phyloP scores from a whole-genome alignment of 2,113 vertebrate genomes.

The Microtus richardsoni region DNA sequence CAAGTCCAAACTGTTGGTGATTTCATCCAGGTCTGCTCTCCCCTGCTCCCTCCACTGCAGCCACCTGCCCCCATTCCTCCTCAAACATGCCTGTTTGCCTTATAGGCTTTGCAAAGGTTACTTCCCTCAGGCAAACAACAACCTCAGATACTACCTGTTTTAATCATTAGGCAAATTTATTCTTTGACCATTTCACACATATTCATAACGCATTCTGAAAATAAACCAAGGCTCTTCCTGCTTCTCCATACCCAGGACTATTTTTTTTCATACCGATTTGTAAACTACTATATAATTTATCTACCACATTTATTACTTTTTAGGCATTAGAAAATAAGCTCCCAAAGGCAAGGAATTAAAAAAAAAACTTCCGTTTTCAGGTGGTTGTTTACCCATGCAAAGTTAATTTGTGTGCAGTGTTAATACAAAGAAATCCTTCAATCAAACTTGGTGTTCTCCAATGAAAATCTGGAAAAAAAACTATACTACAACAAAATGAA shows the following conservation, averaged over 20 bases:
- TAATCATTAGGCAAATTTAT: not conserved
- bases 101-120: not conserved
- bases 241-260: not conserved
- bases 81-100: not conserved
- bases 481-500: not conserved
- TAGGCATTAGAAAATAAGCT: not conserved
- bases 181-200: not conserved
- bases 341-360: not conserved
- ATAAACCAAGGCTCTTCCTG: not conserved
- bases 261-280: not conserved
- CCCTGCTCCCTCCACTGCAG: not conserved
- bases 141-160: not conserved
- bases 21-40: not conserved
- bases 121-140: not conserved
- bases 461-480: not conserved
- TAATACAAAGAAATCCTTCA: not conserved
- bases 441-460: not conserved
- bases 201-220: not conserved
- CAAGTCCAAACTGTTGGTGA: not conserved
- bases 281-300: not conserved
- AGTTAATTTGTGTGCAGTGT: not conserved
- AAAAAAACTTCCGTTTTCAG: not conserved
- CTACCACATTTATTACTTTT: conserved; percentile 4
- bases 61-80: not conserved
- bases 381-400: not conserved